Percentiles rank a stretch among this genome's conserved stretches.
phyloP scores from a whole-genome alignment of 2,113 vertebrate genomes.

The Notarius quadriscutis region DNA sequence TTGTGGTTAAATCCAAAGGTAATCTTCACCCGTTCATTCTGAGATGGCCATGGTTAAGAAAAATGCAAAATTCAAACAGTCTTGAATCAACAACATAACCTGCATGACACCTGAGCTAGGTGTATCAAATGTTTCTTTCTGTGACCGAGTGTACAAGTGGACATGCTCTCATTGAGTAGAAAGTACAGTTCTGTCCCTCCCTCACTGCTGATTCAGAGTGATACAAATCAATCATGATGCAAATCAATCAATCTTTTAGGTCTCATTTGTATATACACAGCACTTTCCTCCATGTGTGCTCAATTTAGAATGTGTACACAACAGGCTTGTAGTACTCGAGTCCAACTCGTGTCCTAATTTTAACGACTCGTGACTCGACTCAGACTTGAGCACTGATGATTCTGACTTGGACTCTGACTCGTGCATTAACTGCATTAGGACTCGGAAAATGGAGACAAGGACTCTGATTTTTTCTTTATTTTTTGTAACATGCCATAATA shows the following conservation, averaged over 20 bases:
- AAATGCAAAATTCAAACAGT: background rate
- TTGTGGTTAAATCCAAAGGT: conserved; percentile 81
- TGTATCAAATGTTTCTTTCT: background rate
- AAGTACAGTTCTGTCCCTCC: background rate
- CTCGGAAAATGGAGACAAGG: too few relatives aligned
- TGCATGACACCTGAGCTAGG: background rate
- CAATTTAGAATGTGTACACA: background rate
- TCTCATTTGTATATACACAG: background rate
- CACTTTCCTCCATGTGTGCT: background rate
- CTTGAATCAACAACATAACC: background rate
- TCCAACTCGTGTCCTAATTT: too few relatives aligned
- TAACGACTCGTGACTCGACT: too few relatives aligned
- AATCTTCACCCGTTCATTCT: conserved; percentile 82
- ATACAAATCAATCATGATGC: background rate
- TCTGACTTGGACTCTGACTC: too few relatives aligned
- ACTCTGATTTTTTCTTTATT: too few relatives aligned
- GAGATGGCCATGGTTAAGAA: conserved; percentile 56
- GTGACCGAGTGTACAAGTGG: background rate
- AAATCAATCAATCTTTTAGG: background rate
- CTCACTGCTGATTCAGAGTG: background rate
- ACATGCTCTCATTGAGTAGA: background rate
- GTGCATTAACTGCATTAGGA: too few relatives aligned
- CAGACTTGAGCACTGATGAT: too few relatives aligned
- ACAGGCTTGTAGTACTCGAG: background rate
- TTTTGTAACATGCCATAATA: too few relatives aligned